Evolutionary conservation across 2,888 invertebrate species (phyloP).

Genomic region (Plagiodera versicolora): DNA sequence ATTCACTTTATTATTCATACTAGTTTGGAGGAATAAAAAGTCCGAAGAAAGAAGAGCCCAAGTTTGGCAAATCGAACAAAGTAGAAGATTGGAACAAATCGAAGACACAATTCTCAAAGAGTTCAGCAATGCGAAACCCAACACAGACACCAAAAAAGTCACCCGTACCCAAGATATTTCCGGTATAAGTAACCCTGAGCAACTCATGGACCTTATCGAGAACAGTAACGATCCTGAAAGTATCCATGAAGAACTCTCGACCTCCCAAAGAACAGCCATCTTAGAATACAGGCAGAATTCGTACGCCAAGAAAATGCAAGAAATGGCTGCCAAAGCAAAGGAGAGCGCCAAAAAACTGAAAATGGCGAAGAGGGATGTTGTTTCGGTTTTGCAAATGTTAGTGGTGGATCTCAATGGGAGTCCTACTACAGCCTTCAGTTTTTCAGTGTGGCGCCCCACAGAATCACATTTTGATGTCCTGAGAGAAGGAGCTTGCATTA

Average conservation of each 20-base stretch:
- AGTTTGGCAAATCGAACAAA: constrained; percentile 58
- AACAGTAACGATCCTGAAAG: constrained; percentile 56
- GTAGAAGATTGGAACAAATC: constrained; percentile 60
- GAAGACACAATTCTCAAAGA: constrained; percentile 59
- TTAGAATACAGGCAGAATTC: constrained; percentile 52
- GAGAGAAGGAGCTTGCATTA: constrained; percentile 64
- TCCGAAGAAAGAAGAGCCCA: constrained; percentile 49
- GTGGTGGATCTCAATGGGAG: constrained; percentile 51
- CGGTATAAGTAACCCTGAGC: constrained; percentile 48
- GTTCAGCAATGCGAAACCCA: constrained; percentile 37
- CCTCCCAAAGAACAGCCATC: constrained; percentile 54
- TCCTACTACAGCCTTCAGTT: constrained; percentile 50
- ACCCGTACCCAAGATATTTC: constrained; percentile 4
- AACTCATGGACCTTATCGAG: constrained; percentile 50
- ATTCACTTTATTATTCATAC: constrained; percentile 1
- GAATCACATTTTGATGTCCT: constrained; percentile 62
- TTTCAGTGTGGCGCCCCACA: constrained; percentile 73
- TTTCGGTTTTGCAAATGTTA: constrained; percentile 54
- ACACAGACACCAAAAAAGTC: constrained; percentile 28
- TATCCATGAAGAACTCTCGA: constrained; percentile 57
- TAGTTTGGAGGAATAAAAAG: constrained; percentile 53
- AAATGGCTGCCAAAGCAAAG: constrained; percentile 36
- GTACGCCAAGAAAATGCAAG: constrained; percentile 45
- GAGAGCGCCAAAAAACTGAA: constrained; percentile 36
- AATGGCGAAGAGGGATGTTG: constrained; percentile 49